Conservation (phyloP, 2,797 vertebrate species). For the Gadopsis bispinosus region DNA sequence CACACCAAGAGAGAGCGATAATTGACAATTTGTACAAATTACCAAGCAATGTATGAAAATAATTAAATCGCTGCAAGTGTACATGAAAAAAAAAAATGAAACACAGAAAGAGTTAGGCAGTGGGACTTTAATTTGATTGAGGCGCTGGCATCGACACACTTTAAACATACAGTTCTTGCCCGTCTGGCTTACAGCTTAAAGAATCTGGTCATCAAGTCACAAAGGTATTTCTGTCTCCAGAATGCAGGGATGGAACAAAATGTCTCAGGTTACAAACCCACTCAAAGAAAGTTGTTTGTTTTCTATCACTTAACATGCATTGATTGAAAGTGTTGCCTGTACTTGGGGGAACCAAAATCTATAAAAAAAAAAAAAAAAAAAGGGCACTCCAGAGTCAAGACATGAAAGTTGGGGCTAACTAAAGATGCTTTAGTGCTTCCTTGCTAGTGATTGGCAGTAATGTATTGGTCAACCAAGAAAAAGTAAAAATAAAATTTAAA, state of each 20-base stretch:
- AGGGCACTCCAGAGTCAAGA: slow-evolving; percentile 18
- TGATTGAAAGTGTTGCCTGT: slow-evolving; percentile 15
- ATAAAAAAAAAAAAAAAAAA: neutral
- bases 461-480: slow-evolving; percentile 1
- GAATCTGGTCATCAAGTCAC: slow-evolving; percentile 46
- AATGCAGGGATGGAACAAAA: slow-evolving; percentile 24
- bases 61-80: neutral
- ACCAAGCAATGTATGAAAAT: neutral
- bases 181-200: slow-evolving; percentile 41
- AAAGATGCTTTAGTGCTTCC: slow-evolving; percentile 8
- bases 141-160: slow-evolving; percentile 67
- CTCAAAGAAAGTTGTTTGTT: neutral
- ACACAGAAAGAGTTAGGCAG: slow-evolving; percentile 43
- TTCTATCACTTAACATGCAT: neutral
- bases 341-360: slow-evolving; percentile 4
- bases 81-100: neutral
- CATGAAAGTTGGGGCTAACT: neutral
- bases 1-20: too few species aligned
- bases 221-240: slow-evolving; percentile 12
- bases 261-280: slow-evolving; percentile 3
- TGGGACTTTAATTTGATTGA: slow-evolving; percentile 71
- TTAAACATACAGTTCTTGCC: slow-evolving; percentile 45
- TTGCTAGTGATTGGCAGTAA: slow-evolving; percentile 31
- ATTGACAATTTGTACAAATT: too few species aligned
- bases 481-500: neutral